Percentiles rank a stretch among this genome's conserved stretches.
Conservation (phyloP, 1,140 invertebrate genomes). For the Caerostris darwini region DNA sequence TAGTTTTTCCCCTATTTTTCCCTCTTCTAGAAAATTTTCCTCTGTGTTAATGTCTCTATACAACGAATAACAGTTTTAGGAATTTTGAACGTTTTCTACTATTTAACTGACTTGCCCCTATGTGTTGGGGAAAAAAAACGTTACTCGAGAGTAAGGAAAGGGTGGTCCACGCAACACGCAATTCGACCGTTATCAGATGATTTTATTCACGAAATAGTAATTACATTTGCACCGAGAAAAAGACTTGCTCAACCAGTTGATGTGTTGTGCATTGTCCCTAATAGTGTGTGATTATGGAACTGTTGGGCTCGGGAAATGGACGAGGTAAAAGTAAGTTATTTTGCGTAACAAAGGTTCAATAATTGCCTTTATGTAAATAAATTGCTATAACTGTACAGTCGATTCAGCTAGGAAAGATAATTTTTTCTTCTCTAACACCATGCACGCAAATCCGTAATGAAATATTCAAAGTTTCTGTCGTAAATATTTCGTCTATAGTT, state of each 20-base stretch:
- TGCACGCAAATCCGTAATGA: not conserved
- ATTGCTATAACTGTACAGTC: not conserved
- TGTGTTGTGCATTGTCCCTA: slow-evolving; percentile 52
- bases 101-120: slow-evolving; percentile 10
- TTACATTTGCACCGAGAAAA: slow-evolving; percentile 64
- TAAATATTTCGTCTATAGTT: too few species aligned
- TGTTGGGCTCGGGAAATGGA: not conserved
- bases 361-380: slow-evolving; percentile 60
- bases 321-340: slow-evolving; percentile 30
- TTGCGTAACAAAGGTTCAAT: slow-evolving; percentile 19
- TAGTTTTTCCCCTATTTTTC: too few species aligned
- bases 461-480: not conserved
- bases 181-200: slow-evolving; percentile 67
- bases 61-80: too few species aligned
- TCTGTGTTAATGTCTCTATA: too few species aligned
- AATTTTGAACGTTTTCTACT: not conserved
- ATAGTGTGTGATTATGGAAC: slow-evolving; percentile 24
- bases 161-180: slow-evolving; percentile 16
- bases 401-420: not conserved
- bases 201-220: slow-evolving; percentile 74
- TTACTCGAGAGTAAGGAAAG: not conserved
- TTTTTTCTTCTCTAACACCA: not conserved
- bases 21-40: too few species aligned
- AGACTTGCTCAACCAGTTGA: slow-evolving; percentile 49
- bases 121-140: not conserved